Percentiles rank a stretch among this genome's conserved stretches.
Conservation (phyloP, 2,797 vertebrate species). For the Erethizon dorsatum region DNA sequence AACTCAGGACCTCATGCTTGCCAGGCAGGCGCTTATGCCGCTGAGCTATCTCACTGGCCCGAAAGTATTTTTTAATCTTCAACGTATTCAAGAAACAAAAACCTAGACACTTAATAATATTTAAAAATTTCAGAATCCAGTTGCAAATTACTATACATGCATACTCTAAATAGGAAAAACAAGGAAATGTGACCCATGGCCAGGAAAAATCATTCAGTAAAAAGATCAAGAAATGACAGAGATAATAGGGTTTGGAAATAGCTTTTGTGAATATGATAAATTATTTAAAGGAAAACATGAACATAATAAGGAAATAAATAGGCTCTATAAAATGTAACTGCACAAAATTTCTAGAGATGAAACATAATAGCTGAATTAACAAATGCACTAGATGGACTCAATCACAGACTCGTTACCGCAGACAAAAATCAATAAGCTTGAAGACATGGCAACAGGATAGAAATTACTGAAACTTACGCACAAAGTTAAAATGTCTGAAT, state of each 20-base stretch:
- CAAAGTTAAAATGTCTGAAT: not conserved
- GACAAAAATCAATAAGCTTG: not conserved
- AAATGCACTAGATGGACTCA: not conserved
- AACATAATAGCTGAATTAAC: constrained; percentile 28
- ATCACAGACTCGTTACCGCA: not conserved
- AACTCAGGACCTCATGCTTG: no score
- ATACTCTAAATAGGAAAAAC: not conserved
- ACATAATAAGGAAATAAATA: constrained; percentile 32
- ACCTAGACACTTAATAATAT: not conserved
- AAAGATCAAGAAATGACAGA: not conserved
- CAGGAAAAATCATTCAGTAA: constrained; percentile 26
- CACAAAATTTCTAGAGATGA: constrained; percentile 45
- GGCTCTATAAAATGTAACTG: not conserved
- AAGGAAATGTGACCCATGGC: not conserved
- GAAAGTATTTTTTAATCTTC: not conserved
- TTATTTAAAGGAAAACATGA: constrained; percentile 67
- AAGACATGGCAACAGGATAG: not conserved
- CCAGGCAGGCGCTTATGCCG: no score
- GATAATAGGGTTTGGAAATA: not conserved
- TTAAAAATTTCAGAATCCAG: constrained; percentile 39
- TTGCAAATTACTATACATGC: not conserved
- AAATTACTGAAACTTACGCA: not conserved
- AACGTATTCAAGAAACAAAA: constrained; percentile 4
- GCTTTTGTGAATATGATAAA: not conserved
- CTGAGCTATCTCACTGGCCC: no score